A percentile compares a stretch with the other conserved stretches of the same genome.
Conservation (phyloP, 2,888 invertebrate genomes). For the Trachelus stipa region DNA sequence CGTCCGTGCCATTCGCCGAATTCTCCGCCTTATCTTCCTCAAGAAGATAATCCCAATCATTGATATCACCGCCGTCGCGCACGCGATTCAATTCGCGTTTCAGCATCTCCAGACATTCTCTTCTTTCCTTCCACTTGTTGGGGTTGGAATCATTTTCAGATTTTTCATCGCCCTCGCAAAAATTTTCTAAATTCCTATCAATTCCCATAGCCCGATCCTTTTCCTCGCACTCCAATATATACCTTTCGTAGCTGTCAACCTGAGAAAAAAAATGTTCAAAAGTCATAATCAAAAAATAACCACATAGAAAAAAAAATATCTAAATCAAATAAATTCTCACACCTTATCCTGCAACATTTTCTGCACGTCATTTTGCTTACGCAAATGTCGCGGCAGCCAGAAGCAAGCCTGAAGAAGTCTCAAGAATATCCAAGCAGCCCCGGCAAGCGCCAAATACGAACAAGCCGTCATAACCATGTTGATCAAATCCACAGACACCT, state of each 20-base stretch:
- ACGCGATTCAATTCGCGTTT: slow-evolving; percentile 58
- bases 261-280: slow-evolving; percentile 20
- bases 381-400: slow-evolving; percentile 73
- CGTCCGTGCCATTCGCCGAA: slow-evolving; percentile 12
- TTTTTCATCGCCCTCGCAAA: slow-evolving; percentile 19
- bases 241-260: slow-evolving; percentile 59
- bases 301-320: background rate
- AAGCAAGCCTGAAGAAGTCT: slow-evolving; percentile 76
- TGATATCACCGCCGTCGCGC: slow-evolving; percentile 54
- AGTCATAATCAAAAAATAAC: background rate
- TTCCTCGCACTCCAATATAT: slow-evolving; percentile 57
- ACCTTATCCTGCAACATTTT: slow-evolving; percentile 69
- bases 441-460: slow-evolving; percentile 73
- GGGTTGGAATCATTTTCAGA: slow-evolving; percentile 22
- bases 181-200: slow-evolving; percentile 8
- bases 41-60: slow-evolving; percentile 57
- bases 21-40: slow-evolving; percentile 40
- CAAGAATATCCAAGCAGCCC: slow-evolving; percentile 75
- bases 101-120: slow-evolving; percentile 59
- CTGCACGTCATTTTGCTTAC: slow-evolving; percentile 70
- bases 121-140: slow-evolving; percentile 58
- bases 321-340: slow-evolving; percentile 41
- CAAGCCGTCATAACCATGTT: slow-evolving; percentile 75
- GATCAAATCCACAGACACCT: slow-evolving; percentile 77
- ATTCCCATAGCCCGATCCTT: slow-evolving; percentile 45